Evolutionary conservation across 2,113 vertebrate species (phyloP).

Genomic region (Pterocles orientalis): DNA sequence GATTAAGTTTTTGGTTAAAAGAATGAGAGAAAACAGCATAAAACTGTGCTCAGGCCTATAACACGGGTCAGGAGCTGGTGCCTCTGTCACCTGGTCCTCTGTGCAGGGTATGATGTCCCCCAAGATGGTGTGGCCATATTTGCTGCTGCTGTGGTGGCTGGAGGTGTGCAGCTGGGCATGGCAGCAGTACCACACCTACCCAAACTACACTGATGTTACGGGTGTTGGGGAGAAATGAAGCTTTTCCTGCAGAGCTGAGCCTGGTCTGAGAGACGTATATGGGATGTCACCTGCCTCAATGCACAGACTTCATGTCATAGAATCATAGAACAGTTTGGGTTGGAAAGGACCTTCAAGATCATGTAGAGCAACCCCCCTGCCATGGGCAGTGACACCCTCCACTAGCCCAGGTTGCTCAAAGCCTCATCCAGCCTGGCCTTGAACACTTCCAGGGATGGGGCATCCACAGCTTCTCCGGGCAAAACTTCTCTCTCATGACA

Average conservation of each 20-base stretch:
- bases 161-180: not conserved
- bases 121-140: not conserved
- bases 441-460: too few species aligned
- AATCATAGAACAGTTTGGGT: too few species aligned
- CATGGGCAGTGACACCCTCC: too few species aligned
- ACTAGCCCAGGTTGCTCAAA: too few species aligned
- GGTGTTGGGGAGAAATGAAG: not conserved
- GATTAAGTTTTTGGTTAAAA: not conserved
- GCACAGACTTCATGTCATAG: not conserved
- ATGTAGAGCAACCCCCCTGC: too few species aligned
- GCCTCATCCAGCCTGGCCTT: too few species aligned
- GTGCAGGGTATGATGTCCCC: not conserved
- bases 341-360: too few species aligned
- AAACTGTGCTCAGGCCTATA: not conserved
- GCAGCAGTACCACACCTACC: not conserved
- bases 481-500: not conserved
- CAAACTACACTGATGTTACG: rapidly evolving
- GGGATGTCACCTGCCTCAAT: too few species aligned
- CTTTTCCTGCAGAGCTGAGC: not conserved
- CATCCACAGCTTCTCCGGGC: too few species aligned
- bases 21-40: not conserved
- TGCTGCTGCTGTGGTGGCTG: not conserved
- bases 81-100: not conserved
- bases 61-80: not conserved
- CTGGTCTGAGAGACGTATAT: not conserved